phyloP scores from a whole-genome alignment of 2,888 invertebrate genomes.

The Cheilosia grossa region DNA sequence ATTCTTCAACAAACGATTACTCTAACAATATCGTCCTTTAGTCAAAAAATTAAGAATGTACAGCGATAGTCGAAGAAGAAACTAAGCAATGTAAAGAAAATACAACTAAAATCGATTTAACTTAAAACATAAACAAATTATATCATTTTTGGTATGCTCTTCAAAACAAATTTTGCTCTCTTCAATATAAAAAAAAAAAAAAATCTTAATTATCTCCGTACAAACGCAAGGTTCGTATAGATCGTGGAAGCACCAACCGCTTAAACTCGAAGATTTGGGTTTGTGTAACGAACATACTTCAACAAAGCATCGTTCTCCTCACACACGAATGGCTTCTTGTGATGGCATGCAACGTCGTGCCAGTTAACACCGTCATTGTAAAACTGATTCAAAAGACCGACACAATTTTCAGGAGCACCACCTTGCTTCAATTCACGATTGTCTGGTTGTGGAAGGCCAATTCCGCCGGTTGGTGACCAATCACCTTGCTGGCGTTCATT shows the following conservation, averaged over 20 bases:
- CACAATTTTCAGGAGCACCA: constrained; percentile 93
- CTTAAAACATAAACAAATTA: constrained; percentile 59
- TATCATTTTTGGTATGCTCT: constrained; percentile 73
- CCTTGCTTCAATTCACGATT: constrained; percentile 92
- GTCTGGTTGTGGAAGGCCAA: constrained; percentile 94
- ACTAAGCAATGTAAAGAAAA: constrained; percentile 37
- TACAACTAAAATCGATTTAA: constrained; percentile 49
- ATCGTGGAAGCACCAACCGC: constrained; percentile 2
- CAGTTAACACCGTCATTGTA: constrained; percentile 95
- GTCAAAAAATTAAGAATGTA: constrained; percentile 14
- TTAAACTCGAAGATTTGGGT: constrained; percentile 90
- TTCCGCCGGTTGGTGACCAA: constrained; percentile 94
- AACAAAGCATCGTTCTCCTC: constrained; percentile 94
- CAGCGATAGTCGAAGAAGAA: constrained; percentile 18
- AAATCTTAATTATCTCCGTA: constrained; percentile 43
- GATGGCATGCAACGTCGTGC: constrained; percentile 96
- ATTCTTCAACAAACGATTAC: constrained; percentile 3
- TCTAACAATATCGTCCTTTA: constrained; percentile 21
- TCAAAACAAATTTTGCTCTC: constrained; percentile 23
- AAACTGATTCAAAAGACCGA: constrained; percentile 94
- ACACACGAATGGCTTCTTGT: constrained; percentile 94
- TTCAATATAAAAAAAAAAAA: constrained; percentile 8
- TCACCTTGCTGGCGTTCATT: constrained; percentile 92
- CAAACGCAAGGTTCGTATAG: constrained; percentile 7
- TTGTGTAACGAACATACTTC: constrained; percentile 92